These are phyloP conservation scores for Anthopleura sola DNA, from an alignment of 64 coral and sea anemone species.

Conservation along the genomic window DNA sequence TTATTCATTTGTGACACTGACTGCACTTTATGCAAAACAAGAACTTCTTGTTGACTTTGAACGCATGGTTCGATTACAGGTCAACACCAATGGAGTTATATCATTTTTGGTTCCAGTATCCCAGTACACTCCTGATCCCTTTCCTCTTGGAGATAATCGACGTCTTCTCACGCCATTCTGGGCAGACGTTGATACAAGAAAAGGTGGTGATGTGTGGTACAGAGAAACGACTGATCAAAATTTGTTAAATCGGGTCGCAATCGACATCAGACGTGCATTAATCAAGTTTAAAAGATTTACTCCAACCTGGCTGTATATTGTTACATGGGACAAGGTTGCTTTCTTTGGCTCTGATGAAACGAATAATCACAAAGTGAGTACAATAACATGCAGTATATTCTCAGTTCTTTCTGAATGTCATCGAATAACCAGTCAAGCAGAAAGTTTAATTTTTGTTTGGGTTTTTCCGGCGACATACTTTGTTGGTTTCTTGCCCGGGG, in stretches of 20 bases:
- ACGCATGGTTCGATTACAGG: constrained; percentile 7
- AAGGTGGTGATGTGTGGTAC: constrained; percentile 59
- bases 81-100: constrained; percentile 64
- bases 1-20: not conserved
- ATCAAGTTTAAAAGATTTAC: constrained; percentile 19
- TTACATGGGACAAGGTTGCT: constrained; percentile 64
- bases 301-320: constrained; percentile 6
- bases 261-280: constrained; percentile 41
- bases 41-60: not conserved
- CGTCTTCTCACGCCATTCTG: constrained; percentile 71
- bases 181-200: constrained; percentile 60
- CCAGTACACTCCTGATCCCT: constrained; percentile 58
- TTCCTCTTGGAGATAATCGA: constrained; percentile 48
- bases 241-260: constrained; percentile 32
- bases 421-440: too few species aligned
- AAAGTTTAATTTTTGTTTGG: too few species aligned
- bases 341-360: constrained; percentile 27
- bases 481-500: too few species aligned
- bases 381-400: too few species aligned
- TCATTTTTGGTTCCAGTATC: constrained; percentile 35
- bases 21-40: not conserved
- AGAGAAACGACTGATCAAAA: constrained; percentile 36
- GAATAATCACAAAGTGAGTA: not conserved
- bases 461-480: too few species aligned
- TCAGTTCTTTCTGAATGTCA: too few species aligned